A percentile compares a stretch with the other conserved stretches of the same genome.
Evolutionary conservation across 2,888 invertebrate genomes (phyloP).

Genomic region (Platynereis dumerilii): DNA sequence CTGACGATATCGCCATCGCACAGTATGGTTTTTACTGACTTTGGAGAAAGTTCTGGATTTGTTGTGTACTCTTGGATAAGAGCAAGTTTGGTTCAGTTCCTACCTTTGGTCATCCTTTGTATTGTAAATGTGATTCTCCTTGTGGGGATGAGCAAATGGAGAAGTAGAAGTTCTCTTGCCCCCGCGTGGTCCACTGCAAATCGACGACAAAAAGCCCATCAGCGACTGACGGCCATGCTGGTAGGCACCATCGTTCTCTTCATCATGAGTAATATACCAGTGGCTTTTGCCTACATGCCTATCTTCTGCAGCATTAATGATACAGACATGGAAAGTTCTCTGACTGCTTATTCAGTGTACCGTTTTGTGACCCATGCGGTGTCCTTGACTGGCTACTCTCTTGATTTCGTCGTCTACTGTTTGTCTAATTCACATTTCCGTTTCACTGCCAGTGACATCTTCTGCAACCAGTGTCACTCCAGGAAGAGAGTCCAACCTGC

Average conservation of each 20-base stretch:
- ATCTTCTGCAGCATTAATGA: slow-evolving; percentile 22
- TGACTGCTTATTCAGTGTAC: slow-evolving; percentile 8
- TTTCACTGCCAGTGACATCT: too few species aligned
- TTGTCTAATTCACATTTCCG: slow-evolving; percentile 22
- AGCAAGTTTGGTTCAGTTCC: slow-evolving; percentile 26
- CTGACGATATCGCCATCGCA: background rate
- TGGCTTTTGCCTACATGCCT: slow-evolving; percentile 21
- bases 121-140: slow-evolving; percentile 21
- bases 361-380: slow-evolving; percentile 13
- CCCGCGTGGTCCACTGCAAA: background rate
- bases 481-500: too few species aligned
- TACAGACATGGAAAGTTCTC: background rate
- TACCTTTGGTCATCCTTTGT: slow-evolving; percentile 20
- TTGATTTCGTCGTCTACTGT: slow-evolving; percentile 27
- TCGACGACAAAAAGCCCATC: slow-evolving; percentile 17
- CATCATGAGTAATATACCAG: slow-evolving; percentile 20
- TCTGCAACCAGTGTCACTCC: too few species aligned
- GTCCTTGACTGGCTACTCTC: slow-evolving; percentile 19
- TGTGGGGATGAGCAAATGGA: background rate
- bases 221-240: slow-evolving; percentile 22
- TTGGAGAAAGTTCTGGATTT: slow-evolving; percentile 17
- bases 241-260: slow-evolving; percentile 27
- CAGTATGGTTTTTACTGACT: slow-evolving; percentile 11
- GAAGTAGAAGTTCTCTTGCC: background rate
- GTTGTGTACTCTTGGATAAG: slow-evolving; percentile 25